phyloP scores from a whole-genome alignment of 2,888 invertebrate genomes.

The Lacanobia wlatinum region DNA sequence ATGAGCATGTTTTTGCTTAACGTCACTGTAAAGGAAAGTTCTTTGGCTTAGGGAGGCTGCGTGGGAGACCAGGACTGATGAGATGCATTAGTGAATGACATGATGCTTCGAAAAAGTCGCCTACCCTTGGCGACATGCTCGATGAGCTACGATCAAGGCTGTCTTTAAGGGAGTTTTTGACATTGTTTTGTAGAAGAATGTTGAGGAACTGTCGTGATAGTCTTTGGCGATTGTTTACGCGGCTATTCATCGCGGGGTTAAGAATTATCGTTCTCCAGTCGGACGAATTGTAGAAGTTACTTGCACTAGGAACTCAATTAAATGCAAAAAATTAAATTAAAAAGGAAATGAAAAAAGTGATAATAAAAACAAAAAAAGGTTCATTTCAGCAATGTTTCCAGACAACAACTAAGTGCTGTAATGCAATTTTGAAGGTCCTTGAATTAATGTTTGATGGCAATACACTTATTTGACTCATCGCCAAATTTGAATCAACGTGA shows the following conservation, averaged over 20 bases:
- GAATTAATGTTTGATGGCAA: too few species aligned
- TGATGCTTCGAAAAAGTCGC: constrained; percentile 31
- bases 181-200: not conserved
- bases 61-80: constrained; percentile 27
- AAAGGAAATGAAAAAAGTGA: too few species aligned
- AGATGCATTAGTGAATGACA: constrained; percentile 54
- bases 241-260: accelerated
- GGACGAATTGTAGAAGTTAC: not conserved
- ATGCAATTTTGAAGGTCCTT: too few species aligned
- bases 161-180: not conserved
- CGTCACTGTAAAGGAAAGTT: constrained; percentile 19
- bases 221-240: too few species aligned
- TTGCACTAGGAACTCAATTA: not conserved
- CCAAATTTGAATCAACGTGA: not conserved
- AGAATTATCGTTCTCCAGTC: not conserved
- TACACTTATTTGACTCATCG: too few species aligned
- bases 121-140: constrained; percentile 26
- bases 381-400: too few species aligned
- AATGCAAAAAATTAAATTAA: too few species aligned
- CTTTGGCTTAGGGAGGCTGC: not conserved
- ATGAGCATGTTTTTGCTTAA: constrained; percentile 25
- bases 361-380: too few species aligned
- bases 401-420: too few species aligned
- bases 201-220: too few species aligned
- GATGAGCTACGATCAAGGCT: constrained; percentile 24